Base-by-base conservation (phyloP, 1,140 invertebrate genomes). In the Neodiprion fabricii region DNA sequence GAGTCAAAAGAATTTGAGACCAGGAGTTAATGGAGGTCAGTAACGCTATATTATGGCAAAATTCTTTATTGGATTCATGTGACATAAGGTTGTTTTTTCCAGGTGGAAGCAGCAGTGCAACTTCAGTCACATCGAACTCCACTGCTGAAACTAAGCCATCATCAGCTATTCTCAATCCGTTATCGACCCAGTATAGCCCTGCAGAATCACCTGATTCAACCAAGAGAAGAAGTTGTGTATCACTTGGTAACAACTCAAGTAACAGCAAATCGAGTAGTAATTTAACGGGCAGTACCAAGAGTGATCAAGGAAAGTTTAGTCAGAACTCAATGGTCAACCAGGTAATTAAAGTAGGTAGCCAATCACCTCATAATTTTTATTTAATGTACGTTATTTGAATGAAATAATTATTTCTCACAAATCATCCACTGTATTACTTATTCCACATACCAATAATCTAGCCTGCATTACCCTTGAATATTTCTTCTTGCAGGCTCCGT, bases 181-280 rank as follows among this genome's bases (percentile, higher is more conserved):
- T 88, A 11, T 88, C 84, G 9, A 88, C 85, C 4, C 88, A 89
- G 72, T 89, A 88, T 68, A 89, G 88, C 74, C 86, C 89, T 10
- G 86, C 88, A 0, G 92, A 93, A 77, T 93, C 92, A 1, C 92
- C 92, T 0, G 92, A 92, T 79, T 93, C 90, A 21, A 93, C 90
- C 72, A 93, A 92, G 75, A 85, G 93, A 74, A 89, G 93, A 73
- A 95, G 94, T n/a, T 91, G 92, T 83, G 91, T 93, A 28, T 95
- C 93, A 0, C 78, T 91, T n/a, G 91, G 91, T 8, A 93, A 93
- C 81, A 92, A 93, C 84, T 94, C 92, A 10, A 91, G 90, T 65
- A 93, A 93, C 69, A 92, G 91, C 70, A 94, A 94, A 83, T 93
- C 92, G 0, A 93, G 92, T 74, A 92, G 92, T 73, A 94, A 94